These are phyloP conservation scores for Reticulitermes lucifugus DNA, from an alignment of 2,888 invertebrate species.

Conservation along the genomic window DNA sequence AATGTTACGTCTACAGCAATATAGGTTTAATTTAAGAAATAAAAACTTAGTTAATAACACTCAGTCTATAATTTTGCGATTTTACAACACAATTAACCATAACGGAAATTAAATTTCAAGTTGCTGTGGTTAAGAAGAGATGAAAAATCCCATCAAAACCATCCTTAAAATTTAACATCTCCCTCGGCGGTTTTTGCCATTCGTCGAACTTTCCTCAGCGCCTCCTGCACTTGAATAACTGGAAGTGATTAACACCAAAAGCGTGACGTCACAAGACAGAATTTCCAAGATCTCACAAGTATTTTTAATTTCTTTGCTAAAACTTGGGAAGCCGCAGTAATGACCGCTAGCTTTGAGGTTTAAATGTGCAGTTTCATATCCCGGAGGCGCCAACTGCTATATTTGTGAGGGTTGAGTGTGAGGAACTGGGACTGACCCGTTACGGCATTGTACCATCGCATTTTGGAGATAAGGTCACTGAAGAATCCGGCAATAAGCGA, in stretches of 20 bases:
- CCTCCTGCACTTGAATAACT: conserved; percentile 20
- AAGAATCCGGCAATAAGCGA: background rate
- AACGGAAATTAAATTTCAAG: background rate
- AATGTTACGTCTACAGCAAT: too few relatives aligned
- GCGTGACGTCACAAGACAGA: background rate
- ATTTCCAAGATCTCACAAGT: conserved; percentile 16
- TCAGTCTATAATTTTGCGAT: too few relatives aligned
- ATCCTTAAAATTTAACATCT: background rate
- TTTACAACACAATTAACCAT: background rate
- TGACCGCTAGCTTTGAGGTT: background rate
- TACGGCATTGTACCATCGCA: background rate
- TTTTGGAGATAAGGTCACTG: background rate
- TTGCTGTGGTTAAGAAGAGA: background rate
- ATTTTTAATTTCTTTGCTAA: conserved; percentile 26
- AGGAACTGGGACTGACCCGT: background rate
- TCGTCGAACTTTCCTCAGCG: background rate
- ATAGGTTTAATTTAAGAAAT: too few relatives aligned
- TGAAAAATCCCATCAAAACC: background rate
- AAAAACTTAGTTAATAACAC: too few relatives aligned
- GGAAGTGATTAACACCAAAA: conserved; percentile 13
- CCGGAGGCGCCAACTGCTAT: background rate
- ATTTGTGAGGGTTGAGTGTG: background rate
- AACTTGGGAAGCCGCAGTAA: conserved; percentile 12
- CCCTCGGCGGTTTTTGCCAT: background rate
- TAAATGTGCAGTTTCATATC: background rate